These are phyloP conservation scores for Cladopsammia gracilis DNA, from an alignment of 64 coral and sea anemone species.

Conservation along the genomic window DNA sequence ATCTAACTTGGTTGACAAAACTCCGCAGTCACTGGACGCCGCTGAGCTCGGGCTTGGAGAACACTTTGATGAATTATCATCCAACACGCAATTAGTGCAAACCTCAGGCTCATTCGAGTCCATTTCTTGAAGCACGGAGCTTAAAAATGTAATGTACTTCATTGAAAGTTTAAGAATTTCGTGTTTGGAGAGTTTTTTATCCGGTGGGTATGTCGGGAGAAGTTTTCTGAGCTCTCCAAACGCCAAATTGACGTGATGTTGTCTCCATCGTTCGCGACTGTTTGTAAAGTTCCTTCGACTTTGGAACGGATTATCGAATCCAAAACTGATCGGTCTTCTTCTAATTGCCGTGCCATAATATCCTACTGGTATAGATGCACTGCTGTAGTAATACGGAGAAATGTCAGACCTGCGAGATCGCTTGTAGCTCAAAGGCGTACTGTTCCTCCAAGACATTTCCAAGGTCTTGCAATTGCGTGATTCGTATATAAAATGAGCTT, in stretches of 20 bases:
- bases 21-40: not conserved
- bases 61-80: not conserved
- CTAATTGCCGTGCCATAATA: slow-evolving; percentile 31
- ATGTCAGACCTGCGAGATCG: not conserved
- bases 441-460: slow-evolving; percentile 26
- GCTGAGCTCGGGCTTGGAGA: not conserved
- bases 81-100: not conserved
- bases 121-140: slow-evolving; percentile 80
- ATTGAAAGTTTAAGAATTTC: slow-evolving; percentile 90
- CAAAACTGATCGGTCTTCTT: slow-evolving; percentile 7
- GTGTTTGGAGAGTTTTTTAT: slow-evolving; percentile 98
- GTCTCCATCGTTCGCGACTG: slow-evolving; percentile 91
- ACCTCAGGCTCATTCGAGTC: slow-evolving; percentile 27
- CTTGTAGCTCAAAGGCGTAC: not conserved
- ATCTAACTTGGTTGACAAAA: slow-evolving; percentile 33
- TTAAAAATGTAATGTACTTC: slow-evolving; percentile 91
- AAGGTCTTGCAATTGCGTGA: not conserved
- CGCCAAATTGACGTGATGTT: slow-evolving; percentile 96
- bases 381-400: slow-evolving; percentile 24
- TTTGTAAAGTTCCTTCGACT: slow-evolving; percentile 80
- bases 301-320: slow-evolving; percentile 32
- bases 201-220: slow-evolving; percentile 87
- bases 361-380: slow-evolving; percentile 16
- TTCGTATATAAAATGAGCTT: not conserved
- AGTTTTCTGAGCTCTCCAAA: slow-evolving; percentile 97